Evolutionary conservation across 2,888 invertebrate species (phyloP).

Genomic region (Agriopis aurantiaria): DNA sequence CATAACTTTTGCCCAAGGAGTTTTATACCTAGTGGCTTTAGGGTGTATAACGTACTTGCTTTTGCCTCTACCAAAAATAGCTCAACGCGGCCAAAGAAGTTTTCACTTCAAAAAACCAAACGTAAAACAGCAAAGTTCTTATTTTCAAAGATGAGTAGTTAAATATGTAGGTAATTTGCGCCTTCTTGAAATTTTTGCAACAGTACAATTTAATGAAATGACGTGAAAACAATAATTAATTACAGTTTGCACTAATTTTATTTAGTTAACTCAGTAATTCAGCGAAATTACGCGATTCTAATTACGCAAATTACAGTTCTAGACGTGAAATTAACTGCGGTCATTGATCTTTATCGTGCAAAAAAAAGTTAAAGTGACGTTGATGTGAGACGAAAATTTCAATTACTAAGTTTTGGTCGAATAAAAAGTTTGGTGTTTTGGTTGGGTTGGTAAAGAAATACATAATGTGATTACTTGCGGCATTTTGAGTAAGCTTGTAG

Average conservation of each 20-base stretch:
- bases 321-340: conserved; percentile 33
- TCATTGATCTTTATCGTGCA: conserved; percentile 26
- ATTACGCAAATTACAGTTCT: conserved; percentile 37
- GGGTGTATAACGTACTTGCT: not conserved
- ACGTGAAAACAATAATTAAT: conserved; percentile 34
- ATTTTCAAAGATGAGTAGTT: no score
- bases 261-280: conserved; percentile 25
- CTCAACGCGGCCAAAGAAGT: not conserved
- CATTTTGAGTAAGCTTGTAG: not conserved
- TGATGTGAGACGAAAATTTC: conserved; percentile 18
- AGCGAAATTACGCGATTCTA: conserved; percentile 32
- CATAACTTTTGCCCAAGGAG: no score
- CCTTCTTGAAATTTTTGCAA: conserved; percentile 4
- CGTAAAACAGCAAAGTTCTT: not conserved
- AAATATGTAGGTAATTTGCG: not conserved
- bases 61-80: not conserved
- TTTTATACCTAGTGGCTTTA: no score
- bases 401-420: conserved; percentile 8
- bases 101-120: not conserved
- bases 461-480: not conserved
- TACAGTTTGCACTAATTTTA: conserved; percentile 26
- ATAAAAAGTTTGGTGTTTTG: conserved; percentile 6
- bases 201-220: conserved; percentile 27
- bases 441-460: not conserved
- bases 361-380: conserved; percentile 13